Evolutionary conservation across 2,113 vertebrate species (phyloP).

Genomic region (Sinocyclocheilus anophthalmus): DNA sequence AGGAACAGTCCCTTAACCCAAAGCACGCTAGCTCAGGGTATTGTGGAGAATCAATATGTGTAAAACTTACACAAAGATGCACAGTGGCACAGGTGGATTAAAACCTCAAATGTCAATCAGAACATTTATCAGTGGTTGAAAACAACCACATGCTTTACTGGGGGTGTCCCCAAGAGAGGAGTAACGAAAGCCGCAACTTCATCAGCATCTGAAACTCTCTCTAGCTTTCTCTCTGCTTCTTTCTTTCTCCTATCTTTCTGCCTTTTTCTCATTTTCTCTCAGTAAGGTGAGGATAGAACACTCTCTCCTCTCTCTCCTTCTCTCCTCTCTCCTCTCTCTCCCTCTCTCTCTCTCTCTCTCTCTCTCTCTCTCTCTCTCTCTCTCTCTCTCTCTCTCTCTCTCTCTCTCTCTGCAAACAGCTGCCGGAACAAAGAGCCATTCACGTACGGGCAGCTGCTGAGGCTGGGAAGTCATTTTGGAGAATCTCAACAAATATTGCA

Average conservation of each 20-base stretch:
- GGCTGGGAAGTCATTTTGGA: conserved; percentile 68
- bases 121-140: conserved; percentile 11
- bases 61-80: background rate
- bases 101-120: conserved; percentile 11
- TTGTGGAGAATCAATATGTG: background rate
- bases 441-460: conserved; percentile 61
- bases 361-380: conserved; percentile 36
- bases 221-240: background rate
- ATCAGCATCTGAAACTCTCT: background rate
- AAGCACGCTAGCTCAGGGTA: background rate
- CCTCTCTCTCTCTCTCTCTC: conserved; percentile 10
- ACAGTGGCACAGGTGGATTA: background rate
- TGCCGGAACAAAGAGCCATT: conserved; percentile 72
- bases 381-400: background rate
- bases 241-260: background rate
- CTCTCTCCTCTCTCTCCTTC: background rate
- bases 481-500: conserved; percentile 76
- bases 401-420: conserved; percentile 58
- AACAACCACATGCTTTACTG: background rate
- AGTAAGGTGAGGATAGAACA: background rate
- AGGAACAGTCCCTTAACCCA: background rate
- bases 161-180: background rate
- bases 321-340: background rate
- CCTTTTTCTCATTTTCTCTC: background rate
- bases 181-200: conserved; percentile 1